A percentile compares a stretch with the other conserved stretches of the same genome.
These are phyloP conservation scores for Phenganax marumi DNA, from an alignment of 92 coral and sea anemone genomes.

Conservation along the genomic window DNA sequence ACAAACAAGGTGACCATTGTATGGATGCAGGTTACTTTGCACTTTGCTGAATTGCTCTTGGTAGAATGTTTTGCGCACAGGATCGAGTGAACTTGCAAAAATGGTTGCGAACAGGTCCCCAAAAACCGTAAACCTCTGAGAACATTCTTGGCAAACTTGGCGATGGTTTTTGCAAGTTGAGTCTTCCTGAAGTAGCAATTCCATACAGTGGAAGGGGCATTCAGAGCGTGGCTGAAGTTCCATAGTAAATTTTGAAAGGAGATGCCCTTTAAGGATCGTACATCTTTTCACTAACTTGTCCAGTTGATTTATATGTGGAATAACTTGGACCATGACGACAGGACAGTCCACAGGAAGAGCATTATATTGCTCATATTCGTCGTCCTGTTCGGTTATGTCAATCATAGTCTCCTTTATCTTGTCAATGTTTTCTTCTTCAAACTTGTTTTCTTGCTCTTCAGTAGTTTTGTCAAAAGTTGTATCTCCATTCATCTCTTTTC, in stretches of 20 bases:
- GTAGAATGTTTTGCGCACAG: constrained; percentile 17
- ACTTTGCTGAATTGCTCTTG: constrained; percentile 5
- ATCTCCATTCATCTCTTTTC: constrained; percentile 9
- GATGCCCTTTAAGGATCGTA: constrained; percentile 30
- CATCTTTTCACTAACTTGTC: constrained; percentile 15
- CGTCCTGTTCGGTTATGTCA: constrained; percentile 27
- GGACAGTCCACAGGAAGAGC: constrained; percentile 32
- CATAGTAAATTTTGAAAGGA: constrained; percentile 33
- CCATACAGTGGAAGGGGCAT: constrained; percentile 17
- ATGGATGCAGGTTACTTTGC: constrained; percentile 38
- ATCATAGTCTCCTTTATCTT: constrained; percentile 8
- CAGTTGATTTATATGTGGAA: not conserved
- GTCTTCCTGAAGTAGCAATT: constrained; percentile 2
- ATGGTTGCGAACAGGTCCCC: constrained; percentile 37
- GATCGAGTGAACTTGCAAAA: constrained; percentile 1
- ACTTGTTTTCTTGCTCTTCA: not conserved
- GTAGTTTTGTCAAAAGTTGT: not conserved
- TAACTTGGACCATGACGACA: constrained; percentile 29
- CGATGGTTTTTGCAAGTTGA: constrained; percentile 29
- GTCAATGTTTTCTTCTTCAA: constrained; percentile 12
- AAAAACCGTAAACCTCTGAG: constrained; percentile 39
- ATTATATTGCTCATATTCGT: constrained; percentile 12
- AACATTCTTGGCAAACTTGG: constrained; percentile 33
- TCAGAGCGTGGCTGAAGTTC: constrained; percentile 14
- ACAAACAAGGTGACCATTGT: constrained; percentile 60